These are phyloP conservation scores for Trachelipus rathkii DNA, from an alignment of 1,140 invertebrate species.

Conservation along the genomic window DNA sequence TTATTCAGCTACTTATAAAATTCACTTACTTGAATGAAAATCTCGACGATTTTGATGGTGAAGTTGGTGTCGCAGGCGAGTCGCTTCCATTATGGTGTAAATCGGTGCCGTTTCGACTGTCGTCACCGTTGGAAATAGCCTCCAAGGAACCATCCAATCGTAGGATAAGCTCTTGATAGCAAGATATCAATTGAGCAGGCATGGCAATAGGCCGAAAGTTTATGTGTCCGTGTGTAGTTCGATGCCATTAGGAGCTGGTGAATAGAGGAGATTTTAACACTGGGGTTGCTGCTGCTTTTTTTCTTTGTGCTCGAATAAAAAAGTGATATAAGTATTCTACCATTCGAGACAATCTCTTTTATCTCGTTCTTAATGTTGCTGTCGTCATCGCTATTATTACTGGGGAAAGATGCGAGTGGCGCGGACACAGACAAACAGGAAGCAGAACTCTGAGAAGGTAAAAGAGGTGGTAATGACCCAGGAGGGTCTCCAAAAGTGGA, in stretches of 20 bases:
- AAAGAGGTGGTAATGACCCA: constrained; percentile 31
- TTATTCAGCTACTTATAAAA: too few species aligned
- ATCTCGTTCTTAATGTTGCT: constrained; percentile 69
- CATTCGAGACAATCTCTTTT: constrained; percentile 63
- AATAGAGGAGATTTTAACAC: too few species aligned
- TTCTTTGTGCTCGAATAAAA: constrained; percentile 58
- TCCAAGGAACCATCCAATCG: constrained; percentile 60
- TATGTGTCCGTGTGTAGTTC: constrained; percentile 84
- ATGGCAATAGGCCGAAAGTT: constrained; percentile 91
- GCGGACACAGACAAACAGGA: constrained; percentile 3
- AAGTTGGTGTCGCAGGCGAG: constrained; percentile 65
- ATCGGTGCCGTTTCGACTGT: constrained; percentile 22
- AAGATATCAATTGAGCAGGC: constrained; percentile 88
- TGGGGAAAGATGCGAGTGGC: not conserved
- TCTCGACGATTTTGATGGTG: constrained; percentile 68
- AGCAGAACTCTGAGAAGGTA: constrained; percentile 29
- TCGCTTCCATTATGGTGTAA: constrained; percentile 52
- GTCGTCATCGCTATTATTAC: constrained; percentile 53
- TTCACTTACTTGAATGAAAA: constrained; percentile 42
- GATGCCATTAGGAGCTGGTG: constrained; percentile 93
- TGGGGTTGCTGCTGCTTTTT: constrained; percentile 68
- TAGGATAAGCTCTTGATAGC: constrained; percentile 80
- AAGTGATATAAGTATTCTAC: too few species aligned
- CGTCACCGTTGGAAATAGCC: constrained; percentile 8
- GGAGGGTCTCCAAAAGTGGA: constrained; percentile 28